A percentile compares a stretch with the other conserved stretches of the same genome.
These are phyloP conservation scores for Pseudomyrmex sp. DNA, from an alignment of 1,140 invertebrate genomes.

Conservation along the genomic window DNA sequence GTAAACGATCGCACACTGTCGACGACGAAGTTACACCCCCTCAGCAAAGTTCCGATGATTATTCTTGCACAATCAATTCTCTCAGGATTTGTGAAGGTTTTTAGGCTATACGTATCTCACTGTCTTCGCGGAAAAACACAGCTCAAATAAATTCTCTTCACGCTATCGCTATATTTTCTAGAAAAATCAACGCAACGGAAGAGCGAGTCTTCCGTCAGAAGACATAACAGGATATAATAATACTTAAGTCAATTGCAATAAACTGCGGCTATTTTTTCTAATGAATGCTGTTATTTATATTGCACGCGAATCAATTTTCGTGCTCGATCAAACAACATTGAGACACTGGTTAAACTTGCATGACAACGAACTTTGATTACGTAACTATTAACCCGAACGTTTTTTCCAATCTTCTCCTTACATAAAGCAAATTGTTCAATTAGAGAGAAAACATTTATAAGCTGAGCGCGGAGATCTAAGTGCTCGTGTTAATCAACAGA, in stretches of 20 bases:
- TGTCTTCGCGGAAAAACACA: background rate
- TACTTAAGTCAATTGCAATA: slow-evolving; percentile 20
- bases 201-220: slow-evolving; percentile 50
- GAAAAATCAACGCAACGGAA: slow-evolving; percentile 46
- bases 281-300: background rate
- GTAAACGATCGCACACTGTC: slow-evolving; percentile 41
- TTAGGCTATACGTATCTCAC: slow-evolving; percentile 4
- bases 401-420: background rate
- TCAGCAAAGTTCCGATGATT: slow-evolving; percentile 30
- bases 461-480: background rate
- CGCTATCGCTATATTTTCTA: background rate
- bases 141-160: slow-evolving; percentile 58
- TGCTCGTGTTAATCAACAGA: slow-evolving; percentile 24
- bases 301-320: slow-evolving; percentile 13
- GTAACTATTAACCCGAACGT: background rate
- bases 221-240: slow-evolving; percentile 2
- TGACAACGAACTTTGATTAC: background rate
- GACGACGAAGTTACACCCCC: background rate
- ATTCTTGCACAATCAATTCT: slow-evolving; percentile 32
- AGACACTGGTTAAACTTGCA: background rate
- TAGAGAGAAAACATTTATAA: background rate
- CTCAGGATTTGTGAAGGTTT: slow-evolving; percentile 25
- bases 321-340: background rate
- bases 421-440: background rate
- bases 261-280: slow-evolving; percentile 13